These are phyloP conservation scores for Pteruthius melanotis DNA, from an alignment of 2,113 vertebrate species.

Conservation along the genomic window DNA sequence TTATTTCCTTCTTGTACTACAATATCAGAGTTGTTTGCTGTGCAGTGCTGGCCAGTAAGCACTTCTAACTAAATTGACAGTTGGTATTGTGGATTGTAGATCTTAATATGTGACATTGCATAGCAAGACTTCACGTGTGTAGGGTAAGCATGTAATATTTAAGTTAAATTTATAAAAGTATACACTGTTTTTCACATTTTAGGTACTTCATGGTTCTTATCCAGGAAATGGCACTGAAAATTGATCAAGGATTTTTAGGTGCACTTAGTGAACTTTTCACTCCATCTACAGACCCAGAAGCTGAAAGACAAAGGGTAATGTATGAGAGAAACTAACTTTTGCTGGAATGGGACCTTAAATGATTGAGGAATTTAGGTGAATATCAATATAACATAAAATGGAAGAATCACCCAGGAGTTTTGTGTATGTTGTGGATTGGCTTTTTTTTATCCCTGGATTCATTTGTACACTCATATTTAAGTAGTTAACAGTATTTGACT, in stretches of 20 bases:
- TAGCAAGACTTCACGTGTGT: background rate
- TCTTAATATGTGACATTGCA: background rate
- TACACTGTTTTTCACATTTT: background rate
- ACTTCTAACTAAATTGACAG: background rate
- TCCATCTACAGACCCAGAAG: constrained; percentile 74
- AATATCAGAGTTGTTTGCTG: background rate
- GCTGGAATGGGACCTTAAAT: background rate
- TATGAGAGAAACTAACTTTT: background rate
- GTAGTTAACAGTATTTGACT: background rate
- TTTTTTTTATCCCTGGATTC: background rate
- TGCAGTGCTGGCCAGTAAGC: background rate
- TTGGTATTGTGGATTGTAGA: background rate
- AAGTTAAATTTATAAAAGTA: background rate
- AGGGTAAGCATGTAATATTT: background rate
- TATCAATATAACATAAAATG: background rate
- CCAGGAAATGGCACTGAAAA: constrained; percentile 96
- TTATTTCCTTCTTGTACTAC: background rate
- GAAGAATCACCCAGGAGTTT: background rate
- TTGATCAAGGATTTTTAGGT: constrained; percentile 92
- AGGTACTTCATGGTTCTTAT: constrained; percentile 99
- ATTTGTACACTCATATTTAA: background rate
- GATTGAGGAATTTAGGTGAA: background rate
- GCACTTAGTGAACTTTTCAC: constrained; percentile 82
- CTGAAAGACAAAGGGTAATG: constrained; percentile 81
- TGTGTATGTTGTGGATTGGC: background rate